A percentile compares a stretch with the other conserved stretches of the same genome.
These are phyloP conservation scores for Aix galericulata DNA, from an alignment of 2,113 vertebrate species.

Conservation along the genomic window DNA sequence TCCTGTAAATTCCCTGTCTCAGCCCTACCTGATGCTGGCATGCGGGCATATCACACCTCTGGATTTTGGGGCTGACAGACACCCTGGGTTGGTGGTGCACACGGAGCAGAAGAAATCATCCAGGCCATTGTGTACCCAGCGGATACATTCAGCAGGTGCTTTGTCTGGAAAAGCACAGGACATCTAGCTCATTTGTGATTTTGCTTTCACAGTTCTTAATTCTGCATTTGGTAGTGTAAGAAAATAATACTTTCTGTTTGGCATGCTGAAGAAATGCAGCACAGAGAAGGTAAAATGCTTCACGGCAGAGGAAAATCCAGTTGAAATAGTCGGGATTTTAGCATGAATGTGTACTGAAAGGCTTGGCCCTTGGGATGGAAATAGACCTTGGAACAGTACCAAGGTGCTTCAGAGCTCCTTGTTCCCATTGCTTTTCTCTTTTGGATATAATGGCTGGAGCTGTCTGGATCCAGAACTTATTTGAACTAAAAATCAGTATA, in stretches of 20 bases:
- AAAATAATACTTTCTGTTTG: neutral
- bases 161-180: neutral
- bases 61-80: neutral
- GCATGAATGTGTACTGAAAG: neutral
- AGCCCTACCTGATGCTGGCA: neutral
- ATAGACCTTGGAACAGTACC: slow-evolving; percentile 4
- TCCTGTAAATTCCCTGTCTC: neutral
- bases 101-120: neutral
- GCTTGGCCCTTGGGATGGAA: neutral
- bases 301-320: neutral
- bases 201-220: neutral
- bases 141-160: neutral
- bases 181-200: neutral
- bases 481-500: neutral
- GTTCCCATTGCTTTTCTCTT: slow-evolving; percentile 19
- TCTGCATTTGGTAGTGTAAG: neutral
- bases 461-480: neutral
- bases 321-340: neutral
- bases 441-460: neutral
- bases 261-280: neutral
- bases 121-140: neutral
- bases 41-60: neutral
- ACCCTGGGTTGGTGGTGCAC: neutral
- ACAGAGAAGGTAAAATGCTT: neutral
- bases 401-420: neutral